Conservation (phyloP, 2,113 vertebrate species). For the Mesembrinibis cayennensis region DNA sequence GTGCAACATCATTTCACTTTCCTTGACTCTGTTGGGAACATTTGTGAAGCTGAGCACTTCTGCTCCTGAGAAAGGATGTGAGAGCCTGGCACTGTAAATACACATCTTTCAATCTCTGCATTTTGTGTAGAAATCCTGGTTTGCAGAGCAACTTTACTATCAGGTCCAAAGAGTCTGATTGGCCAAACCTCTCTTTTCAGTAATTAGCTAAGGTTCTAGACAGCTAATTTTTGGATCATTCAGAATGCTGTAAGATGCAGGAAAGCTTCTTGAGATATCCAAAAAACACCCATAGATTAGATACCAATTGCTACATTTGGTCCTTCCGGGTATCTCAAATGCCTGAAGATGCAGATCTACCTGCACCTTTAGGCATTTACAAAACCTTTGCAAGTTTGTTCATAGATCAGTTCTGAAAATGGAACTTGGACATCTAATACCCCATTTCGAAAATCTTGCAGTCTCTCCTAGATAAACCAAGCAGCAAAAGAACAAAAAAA, state of each 20-base stretch:
- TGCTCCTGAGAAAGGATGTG: background rate
- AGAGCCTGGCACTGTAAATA: background rate
- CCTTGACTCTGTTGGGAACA: background rate
- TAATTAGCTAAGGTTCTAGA: background rate
- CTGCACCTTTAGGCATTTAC: background rate
- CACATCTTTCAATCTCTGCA: background rate
- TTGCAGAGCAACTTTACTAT: background rate
- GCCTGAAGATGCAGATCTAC: background rate
- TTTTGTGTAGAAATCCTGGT: background rate
- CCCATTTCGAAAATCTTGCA: background rate
- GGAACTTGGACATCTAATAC: background rate
- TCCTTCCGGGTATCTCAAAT: background rate
- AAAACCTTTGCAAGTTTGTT: background rate
- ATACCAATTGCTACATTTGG: background rate
- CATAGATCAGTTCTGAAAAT: background rate
- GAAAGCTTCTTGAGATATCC: background rate
- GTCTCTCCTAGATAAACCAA: background rate
- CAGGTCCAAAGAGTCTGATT: background rate
- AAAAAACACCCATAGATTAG: background rate
- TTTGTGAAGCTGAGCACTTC: background rate
- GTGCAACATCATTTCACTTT: background rate
- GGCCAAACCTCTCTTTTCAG: background rate
- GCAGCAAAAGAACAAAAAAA: background rate
- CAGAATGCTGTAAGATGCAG: background rate
- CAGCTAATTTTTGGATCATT: background rate